Base-by-base conservation (phyloP, 2,113 vertebrate species). In the Chloropsis cyanopogon region DNA sequence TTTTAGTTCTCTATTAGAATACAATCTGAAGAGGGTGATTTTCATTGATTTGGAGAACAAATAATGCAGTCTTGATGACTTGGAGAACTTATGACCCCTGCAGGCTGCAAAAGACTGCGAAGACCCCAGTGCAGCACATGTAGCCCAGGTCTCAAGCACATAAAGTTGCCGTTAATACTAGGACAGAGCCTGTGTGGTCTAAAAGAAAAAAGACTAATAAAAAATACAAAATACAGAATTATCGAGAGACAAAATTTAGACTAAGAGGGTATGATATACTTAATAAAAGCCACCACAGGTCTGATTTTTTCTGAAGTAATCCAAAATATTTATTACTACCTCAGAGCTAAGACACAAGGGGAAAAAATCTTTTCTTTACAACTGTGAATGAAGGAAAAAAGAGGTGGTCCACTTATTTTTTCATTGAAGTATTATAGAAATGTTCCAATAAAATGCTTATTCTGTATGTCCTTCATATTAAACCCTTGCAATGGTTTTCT, bases 51-150 rank as follows among this genome's bases (percentile, higher is more conserved):
- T 47, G 25, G 13, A 49, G 35, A 70, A 65, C 7, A 88, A 92
- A 66, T 50, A 49, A 49, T 44, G 31, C 8, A 57, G 19, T n/a
- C 39, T 47, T 57, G 26, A 46, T 61, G 44, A 76, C 15, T 80
- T 69, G 49, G 6, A 71, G 33, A 59, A 53, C 4, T 76, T 1
- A 31, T 29, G 57, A 31, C 10, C 14, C 9, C 14, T 56, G 21
- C 15, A 59, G 28, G 13, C 41, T 85, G 14, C 0, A 3, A 46
- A 52, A 46, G 17, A 26, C 21, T 54, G 7, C 41, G 53, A 49
- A 53, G 65, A 44, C 6, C 2, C 20, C 9, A 2, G 4, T 1
- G 0, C n/a, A 73, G 50, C 1, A 2, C 23, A 7, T 10, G 14
- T 31, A 52, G 4, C 25, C 7, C 60, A 54, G 26, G 9, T 71